These are phyloP conservation scores for Malthinus seriepunctatus DNA, from an alignment of 2,888 invertebrate genomes.

Conservation along the genomic window DNA sequence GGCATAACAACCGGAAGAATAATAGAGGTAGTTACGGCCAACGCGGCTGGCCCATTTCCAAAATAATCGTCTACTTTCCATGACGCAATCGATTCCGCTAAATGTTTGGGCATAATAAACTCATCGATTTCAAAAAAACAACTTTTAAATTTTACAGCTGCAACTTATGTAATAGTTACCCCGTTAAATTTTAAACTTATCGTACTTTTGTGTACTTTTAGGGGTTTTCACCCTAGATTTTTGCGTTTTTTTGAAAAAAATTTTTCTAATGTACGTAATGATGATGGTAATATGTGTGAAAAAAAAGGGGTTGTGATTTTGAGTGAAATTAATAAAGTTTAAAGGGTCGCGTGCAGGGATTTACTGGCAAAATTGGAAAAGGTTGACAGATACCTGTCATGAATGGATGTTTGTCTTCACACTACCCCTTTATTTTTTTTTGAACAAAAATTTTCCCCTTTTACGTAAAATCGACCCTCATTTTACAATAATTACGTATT, in stretches of 20 bases:
- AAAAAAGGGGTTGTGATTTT: no score
- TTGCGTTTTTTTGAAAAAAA: conserved; percentile 8
- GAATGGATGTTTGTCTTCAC: conserved; percentile 49
- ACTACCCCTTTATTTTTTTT: conserved; percentile 48
- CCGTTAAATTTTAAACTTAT: conserved; percentile 35
- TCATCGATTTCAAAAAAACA: conserved; percentile 17
- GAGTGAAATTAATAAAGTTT: conserved; percentile 1
- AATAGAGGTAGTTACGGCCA: conserved; percentile 30
- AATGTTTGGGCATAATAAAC: conserved; percentile 33
- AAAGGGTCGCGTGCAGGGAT: conserved; percentile 33
- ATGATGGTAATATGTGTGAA: no score
- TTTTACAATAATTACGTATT: conserved; percentile 55
- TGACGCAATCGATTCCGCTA: conserved; percentile 28
- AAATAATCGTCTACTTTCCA: conserved; percentile 26
- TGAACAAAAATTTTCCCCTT: conserved; percentile 49
- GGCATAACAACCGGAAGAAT: conserved; percentile 21
- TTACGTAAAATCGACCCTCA: conserved; percentile 53
- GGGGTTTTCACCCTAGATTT: conserved; percentile 30
- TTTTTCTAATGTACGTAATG: no score
- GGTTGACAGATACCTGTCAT: conserved; percentile 28
- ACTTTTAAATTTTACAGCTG: conserved; percentile 20
- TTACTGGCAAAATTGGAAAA: conserved; percentile 38
- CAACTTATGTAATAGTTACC: conserved; percentile 34
- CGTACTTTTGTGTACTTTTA: no score
- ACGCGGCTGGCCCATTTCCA: conserved; percentile 29